Percentiles rank a stretch among this genome's conserved stretches.
Evolutionary conservation across 2,888 invertebrate genomes (phyloP).

Genomic region (Trimorus sp.): DNA sequence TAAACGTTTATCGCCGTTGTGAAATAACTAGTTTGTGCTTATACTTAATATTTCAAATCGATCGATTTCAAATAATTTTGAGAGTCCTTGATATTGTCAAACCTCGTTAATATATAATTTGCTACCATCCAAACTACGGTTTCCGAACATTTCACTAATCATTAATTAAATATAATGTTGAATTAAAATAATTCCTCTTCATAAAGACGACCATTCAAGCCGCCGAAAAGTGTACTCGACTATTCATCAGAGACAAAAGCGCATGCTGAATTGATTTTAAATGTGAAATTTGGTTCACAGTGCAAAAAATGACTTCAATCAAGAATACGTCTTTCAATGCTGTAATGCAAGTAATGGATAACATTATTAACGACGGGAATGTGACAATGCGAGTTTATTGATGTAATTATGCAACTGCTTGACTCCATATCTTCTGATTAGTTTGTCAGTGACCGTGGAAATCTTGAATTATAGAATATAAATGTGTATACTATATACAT

Average conservation of each 20-base stretch:
- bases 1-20: too few species aligned
- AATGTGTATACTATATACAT: too few species aligned
- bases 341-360: slow-evolving; percentile 39
- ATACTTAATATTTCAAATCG: too few species aligned
- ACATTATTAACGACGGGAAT: neutral
- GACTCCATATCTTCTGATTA: slow-evolving; percentile 20
- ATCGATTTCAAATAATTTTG: too few species aligned
- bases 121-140: neutral
- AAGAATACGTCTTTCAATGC: slow-evolving; percentile 28
- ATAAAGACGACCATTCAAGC: slow-evolving; percentile 6
- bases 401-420: slow-evolving; percentile 1
- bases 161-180: slow-evolving; percentile 32
- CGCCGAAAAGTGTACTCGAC: slow-evolving; percentile 5
- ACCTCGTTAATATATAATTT: slow-evolving; percentile 2
- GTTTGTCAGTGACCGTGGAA: slow-evolving; percentile 41
- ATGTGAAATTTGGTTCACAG: slow-evolving; percentile 11
- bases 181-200: slow-evolving; percentile 32
- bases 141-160: slow-evolving; percentile 14
- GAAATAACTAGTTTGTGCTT: too few species aligned
- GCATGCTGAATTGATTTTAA: slow-evolving; percentile 10
- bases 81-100: too few species aligned
- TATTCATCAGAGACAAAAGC: slow-evolving; percentile 37
- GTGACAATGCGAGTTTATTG: slow-evolving; percentile 17
- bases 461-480: slow-evolving; percentile 48
- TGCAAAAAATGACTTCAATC: slow-evolving; percentile 16